Evolutionary conservation across 2,888 invertebrate species (phyloP), one percentile per base, ranked within the genome.

Genomic region (Limenitis camilla): DNA sequence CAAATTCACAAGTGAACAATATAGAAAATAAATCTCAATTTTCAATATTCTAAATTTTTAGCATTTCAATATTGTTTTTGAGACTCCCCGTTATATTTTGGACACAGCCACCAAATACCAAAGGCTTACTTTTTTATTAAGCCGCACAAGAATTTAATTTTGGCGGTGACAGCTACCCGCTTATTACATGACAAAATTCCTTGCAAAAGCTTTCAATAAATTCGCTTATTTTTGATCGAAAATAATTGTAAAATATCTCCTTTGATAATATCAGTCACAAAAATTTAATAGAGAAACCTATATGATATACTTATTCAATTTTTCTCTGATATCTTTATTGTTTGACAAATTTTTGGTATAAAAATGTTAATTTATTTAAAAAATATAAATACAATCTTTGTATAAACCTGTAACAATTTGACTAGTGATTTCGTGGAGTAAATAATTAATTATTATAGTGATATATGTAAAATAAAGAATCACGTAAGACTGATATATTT

Each of bases 101-200:
- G 52, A 50, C 52, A 51, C 47, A 49, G 49, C 52, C n/a, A n/a
- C n/a, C n/a, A n/a, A n/a, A 40, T 49, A 40, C 30, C 47, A 54
- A 50, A 56, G 50, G 58, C 56, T 49, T 45, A 53, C 54, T 58
- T 43, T 51, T 55, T 55, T 52, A 50, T 63, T 68, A 66, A 63
- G 59, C 61, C 64, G 59, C 68, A 61, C 60, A 66, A 66, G 66
- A 66, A 71, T 69, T 72, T 71, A 67, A 69, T 71, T 69, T 67
- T 51, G 59, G 57, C 65, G 68, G 64, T 70, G 68, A 69, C 70
- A 71, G 68, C 62, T 60, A 61, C 64, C 65, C 65, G 68, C 65
- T 67, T 65, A 65, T 66, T 64, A 62, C 61, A 63, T 61, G 64
- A 61, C 60, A 67, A 73, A 74, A 72, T 67, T 59, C 59, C 61